Conservation (phyloP, 1,140 invertebrate genomes). For the Eueides isabella region DNA sequence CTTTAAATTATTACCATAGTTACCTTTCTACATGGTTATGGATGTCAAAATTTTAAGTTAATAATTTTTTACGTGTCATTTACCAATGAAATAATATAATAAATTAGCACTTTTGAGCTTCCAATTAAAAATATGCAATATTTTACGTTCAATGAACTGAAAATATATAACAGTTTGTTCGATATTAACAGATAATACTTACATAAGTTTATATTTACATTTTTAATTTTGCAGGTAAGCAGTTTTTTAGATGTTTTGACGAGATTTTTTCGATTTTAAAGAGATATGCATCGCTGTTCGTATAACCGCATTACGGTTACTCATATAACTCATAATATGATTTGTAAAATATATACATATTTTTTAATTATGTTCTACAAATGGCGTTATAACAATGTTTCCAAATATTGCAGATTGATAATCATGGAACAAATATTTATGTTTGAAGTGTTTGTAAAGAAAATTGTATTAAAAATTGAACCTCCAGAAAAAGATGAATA, state of each 20-base stretch:
- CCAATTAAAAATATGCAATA: conserved; percentile 27
- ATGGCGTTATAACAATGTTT: not conserved
- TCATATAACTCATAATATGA: too few species aligned
- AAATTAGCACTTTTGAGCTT: not conserved
- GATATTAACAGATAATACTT: conserved; percentile 18
- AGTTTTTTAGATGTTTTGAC: not conserved
- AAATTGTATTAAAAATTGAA: conserved; percentile 72
- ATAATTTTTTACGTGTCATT: conserved; percentile 19
- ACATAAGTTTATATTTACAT: not conserved
- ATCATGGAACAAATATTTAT: conserved; percentile 77
- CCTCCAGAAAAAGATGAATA: conserved; percentile 74
- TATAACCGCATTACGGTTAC: not conserved
- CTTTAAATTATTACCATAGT: not conserved
- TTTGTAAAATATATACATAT: too few species aligned
- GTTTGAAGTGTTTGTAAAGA: conserved; percentile 76
- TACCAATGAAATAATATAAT: conserved; percentile 6
- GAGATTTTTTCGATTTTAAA: too few species aligned
- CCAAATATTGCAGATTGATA: conserved; percentile 12
- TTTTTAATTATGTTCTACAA: not conserved
- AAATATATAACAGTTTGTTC: conserved; percentile 7
- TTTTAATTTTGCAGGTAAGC: not conserved
- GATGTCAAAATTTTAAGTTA: conserved; percentile 17
- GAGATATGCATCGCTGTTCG: too few species aligned
- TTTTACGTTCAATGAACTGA: conserved; percentile 1
- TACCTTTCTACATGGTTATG: conserved; percentile 5